Evolutionary conservation across 1,140 invertebrate species (phyloP), one percentile per base, ranked within the genome.

Genomic region (Drosophila bocqueti): DNA sequence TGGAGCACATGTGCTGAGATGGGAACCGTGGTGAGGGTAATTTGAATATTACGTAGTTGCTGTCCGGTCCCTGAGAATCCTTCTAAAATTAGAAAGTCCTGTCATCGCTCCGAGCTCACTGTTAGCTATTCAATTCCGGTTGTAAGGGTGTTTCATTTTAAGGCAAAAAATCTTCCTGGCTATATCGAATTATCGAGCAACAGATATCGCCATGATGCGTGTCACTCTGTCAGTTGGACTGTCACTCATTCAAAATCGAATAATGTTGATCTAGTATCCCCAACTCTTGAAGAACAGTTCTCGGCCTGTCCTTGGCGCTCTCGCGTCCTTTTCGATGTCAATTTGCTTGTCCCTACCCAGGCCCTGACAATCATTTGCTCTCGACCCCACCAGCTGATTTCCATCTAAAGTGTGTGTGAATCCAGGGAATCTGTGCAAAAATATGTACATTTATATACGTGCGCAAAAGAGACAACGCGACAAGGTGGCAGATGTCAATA

Each of bases 401-500:
- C 67, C 78, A 81, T 84, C 83, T 74, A 69, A 84, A 81, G 82
- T 84, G 68, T 61, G 71, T 52, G 72, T 24, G 66, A 42, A 83
- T 63, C 54, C 62, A 50, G 59, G 42, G 47, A 62, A 81, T 55
- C 61, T 74, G 61, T 73, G 74, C 52, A 52, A 67, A 63, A 65
- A 67, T 47, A 58, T 38, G 31, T 57, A 59, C 61, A 47, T 73
- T 47, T 62, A 77, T 65, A 69, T 73, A 55, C 62, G 66, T 68
- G 46, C 24, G 45, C 26, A 69, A 68, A 21, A 52, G 63, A 68
- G 66, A 69, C 65, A 64, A 68, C 15, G 67, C 75, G 46, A 43
- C 55, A 76, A 87, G 83, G 76, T 80, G 83, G 83, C 83, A 87
- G 80, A 89, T 87, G 83, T 83, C 83, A 87, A 83, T 87, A 87